A percentile compares a stretch with the other conserved stretches of the same genome.
Conservation (phyloP, 64 coral and sea anemone species). For the Hydrozoanthus tunicans region DNA sequence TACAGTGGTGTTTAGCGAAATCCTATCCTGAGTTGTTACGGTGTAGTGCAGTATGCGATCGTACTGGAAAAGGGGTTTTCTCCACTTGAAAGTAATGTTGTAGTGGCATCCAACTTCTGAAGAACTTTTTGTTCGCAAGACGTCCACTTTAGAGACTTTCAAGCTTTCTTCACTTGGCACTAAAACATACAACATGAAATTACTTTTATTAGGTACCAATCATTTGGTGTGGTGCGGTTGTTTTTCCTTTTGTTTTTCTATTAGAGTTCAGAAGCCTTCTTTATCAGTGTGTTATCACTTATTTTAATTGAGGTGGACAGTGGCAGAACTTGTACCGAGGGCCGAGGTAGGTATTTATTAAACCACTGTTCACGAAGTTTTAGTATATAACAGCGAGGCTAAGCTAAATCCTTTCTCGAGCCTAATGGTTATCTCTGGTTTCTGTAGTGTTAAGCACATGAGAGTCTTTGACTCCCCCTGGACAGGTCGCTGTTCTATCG, state of each 20-base stretch:
- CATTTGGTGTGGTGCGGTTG: not conserved
- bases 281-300: too few relatives aligned
- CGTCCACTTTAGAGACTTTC: not conserved
- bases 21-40: not conserved
- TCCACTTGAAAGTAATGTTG: constrained; percentile 33
- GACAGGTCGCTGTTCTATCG: too few relatives aligned
- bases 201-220: not conserved
- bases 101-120: constrained; percentile 20
- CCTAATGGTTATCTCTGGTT: too few relatives aligned
- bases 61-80: not conserved
- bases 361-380: too few relatives aligned
- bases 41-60: constrained; percentile 38
- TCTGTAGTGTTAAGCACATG: too few relatives aligned
- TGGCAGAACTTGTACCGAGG: too few relatives aligned
- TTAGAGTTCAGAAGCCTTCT: too few relatives aligned
- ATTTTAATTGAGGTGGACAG: too few relatives aligned
- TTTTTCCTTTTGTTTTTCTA: not conserved
- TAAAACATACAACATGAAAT: not conserved
- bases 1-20: constrained; percentile 3
- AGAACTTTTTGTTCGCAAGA: constrained; percentile 13
- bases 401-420: too few relatives aligned
- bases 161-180: not conserved
- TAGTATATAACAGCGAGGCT: too few relatives aligned
- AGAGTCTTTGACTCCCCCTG: too few relatives aligned
- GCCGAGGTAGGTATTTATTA: too few relatives aligned